A percentile compares a stretch with the other conserved stretches of the same genome.
These are phyloP conservation scores for Odocoileus hemionus DNA, from an alignment of 2,113 vertebrate genomes.

Conservation along the genomic window DNA sequence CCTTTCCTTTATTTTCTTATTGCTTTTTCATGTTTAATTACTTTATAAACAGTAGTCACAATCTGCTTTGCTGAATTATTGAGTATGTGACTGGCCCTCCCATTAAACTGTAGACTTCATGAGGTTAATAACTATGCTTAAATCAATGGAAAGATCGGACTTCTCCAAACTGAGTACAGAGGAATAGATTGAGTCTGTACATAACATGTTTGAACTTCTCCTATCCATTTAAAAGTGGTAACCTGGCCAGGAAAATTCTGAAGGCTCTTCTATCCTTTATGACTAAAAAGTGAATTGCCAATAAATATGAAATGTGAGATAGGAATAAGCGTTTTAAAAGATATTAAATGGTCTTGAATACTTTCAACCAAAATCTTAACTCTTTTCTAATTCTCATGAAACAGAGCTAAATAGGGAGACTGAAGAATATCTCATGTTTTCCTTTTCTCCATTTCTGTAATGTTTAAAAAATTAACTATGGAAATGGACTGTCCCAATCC, in stretches of 20 bases:
- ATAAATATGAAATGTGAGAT: background rate
- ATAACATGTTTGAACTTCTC: rapidly evolving
- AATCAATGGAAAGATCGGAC: background rate
- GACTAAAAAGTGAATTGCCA: background rate
- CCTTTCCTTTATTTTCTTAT: background rate
- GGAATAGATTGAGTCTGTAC: background rate
- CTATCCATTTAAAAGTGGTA: background rate
- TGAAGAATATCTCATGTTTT: background rate
- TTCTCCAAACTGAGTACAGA: background rate
- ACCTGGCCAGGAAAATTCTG: background rate
- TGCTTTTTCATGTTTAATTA: background rate
- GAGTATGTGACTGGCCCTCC: background rate
- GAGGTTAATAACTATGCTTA: background rate
- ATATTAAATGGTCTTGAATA: background rate
- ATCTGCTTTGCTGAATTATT: background rate
- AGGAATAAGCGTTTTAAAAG: background rate
- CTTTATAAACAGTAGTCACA: background rate
- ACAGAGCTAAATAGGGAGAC: background rate
- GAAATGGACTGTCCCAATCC: background rate
- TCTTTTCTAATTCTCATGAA: background rate
- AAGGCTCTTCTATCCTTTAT: background rate
- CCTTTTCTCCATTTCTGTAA: background rate
- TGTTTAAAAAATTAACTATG: background rate
- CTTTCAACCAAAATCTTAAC: background rate
- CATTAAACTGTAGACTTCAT: background rate